Evolutionary conservation across 1,140 invertebrate genomes (phyloP), one percentile per base, ranked within the genome.

Genomic region (Drosophila athabasca): DNA sequence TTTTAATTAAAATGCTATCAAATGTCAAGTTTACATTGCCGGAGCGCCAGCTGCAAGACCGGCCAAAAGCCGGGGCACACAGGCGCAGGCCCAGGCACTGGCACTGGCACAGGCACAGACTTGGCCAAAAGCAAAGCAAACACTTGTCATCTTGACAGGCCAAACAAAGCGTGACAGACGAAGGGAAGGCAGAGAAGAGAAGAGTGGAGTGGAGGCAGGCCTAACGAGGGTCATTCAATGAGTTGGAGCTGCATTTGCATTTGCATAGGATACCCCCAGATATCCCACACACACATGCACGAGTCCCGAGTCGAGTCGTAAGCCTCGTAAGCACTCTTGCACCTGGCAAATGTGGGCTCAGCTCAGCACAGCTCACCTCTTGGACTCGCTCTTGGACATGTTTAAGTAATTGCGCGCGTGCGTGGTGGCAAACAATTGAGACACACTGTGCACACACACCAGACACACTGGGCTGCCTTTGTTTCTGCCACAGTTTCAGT

Each of bases 1-100:
- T 88, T 90, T 90, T 90, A 90, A 90, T 90, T 90, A 90, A 90
- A 90, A 81, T 79, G 79, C 85, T 81, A 90, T 90, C 85, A 90
- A 90, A 90, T 90, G 85, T 90, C 85, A 90, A 90, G 85, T 90
- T 90, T 90, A 90, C 75, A 72, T 59, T 54, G 64, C 70, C 61
- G 66, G 57, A 77, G 82, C 82, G 78, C 83, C 78, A 77, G 77
- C 74, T 88, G 79, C 60, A 79, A 61, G 54, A 48, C 17, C 26
- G 57, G 15, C 52, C 24, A 35, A 26, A 35, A 46, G 41, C 26
- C 53, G 17, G 43, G 39, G 31, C 39, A 31, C 39, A 31, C 24
- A 29, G 17, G 13, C n/a, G 26, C 6, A 62, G 13, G n/a, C 19
- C 35, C 19, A 29, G 26, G 24, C 19, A n/a, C 22, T 48, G 17